Base-by-base conservation (phyloP, 2,888 invertebrate species). In the Andrena dorsata region DNA sequence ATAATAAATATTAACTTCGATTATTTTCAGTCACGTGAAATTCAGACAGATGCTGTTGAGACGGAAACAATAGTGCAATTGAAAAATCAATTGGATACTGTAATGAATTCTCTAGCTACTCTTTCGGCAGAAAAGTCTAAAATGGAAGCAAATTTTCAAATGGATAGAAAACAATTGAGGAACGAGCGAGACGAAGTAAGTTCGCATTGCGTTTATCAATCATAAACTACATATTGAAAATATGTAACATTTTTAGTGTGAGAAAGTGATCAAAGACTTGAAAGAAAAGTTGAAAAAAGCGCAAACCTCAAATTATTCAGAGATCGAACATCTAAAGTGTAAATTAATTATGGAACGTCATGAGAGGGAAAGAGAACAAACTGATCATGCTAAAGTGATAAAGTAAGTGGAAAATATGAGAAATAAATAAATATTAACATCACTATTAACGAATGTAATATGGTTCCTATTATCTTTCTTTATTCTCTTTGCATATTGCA, bases 81-180 rank as follows among this genome's bases (percentile, higher is more conserved):
- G 63, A 93, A 92, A 87, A 91, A 90, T 47, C 95, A 95, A 88
- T 94, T 97, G 28, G 94, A 95, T 8, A 95, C 96, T 0, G 94
- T 97, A 20, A 96, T 96, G 93, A 95, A 96, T 86, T 96, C 98
- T 0, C 93, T 98, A 64, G 96, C 97, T 0, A 97, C 97, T 0
- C 94, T 98, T 41, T 96, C 97, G 0, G 96, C 96, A 3, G 98
- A 98, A 92, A 98, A 98, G 91, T 96, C 97, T 0, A 96, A 97
- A 61, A 96, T 98, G 96, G 98, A 98, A 94, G 96, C 97, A 69
- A 97, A 96, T 60, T 98, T 97, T 92, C 97, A 97, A 90, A 95
- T 95, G 13, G 97, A 97, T 89, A 96, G 96, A 88, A 96, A 96
- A 90, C 94, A 95, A 83, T 84, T 96, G 26, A 94, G 95, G 41